phyloP scores from a whole-genome alignment of 2,888 invertebrate species.

The Lampropteryx suffumata region DNA sequence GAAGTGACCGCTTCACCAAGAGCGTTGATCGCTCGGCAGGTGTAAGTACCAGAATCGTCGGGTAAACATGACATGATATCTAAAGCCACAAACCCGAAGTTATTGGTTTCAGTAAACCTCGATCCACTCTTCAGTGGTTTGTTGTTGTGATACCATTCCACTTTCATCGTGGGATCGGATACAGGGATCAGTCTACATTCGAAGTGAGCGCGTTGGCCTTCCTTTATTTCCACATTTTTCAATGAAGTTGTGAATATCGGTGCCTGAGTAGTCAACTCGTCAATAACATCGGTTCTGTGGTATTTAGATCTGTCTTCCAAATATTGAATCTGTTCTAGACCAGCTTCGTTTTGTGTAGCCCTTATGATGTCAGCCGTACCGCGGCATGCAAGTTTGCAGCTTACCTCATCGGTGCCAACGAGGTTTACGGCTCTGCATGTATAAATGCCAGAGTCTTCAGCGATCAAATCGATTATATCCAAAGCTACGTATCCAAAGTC shows the following conservation, averaged over 20 bases:
- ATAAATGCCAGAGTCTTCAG: conserved; percentile 97
- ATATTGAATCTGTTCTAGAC: conserved; percentile 94
- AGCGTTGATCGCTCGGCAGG: conserved; percentile 95
- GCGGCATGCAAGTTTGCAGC: conserved; percentile 87
- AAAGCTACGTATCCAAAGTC: conserved; percentile 99
- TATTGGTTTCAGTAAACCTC: conserved; percentile 97
- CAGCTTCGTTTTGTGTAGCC: conserved; percentile 93
- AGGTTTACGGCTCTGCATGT: conserved; percentile 96
- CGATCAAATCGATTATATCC: conserved; percentile 97
- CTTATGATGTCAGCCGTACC: conserved; percentile 92
- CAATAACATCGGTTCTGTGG: conserved; percentile 87
- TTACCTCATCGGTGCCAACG: conserved; percentile 94
- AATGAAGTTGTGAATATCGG: conserved; percentile 96
- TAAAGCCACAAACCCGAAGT: conserved; percentile 98
- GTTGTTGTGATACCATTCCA: conserved; percentile 98
- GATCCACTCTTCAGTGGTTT: conserved; percentile 95
- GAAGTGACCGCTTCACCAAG: conserved; percentile 97
- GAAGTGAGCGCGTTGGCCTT: conserved; percentile 97
- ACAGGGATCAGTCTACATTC: conserved; percentile 97
- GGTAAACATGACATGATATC: conserved; percentile 98
- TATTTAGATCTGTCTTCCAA: conserved; percentile 93
- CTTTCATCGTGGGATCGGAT: conserved; percentile 95
- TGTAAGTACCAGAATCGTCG: conserved; percentile 98
- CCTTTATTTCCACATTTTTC: conserved; percentile 95
- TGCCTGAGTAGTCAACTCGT: conserved; percentile 94